Conservation (phyloP, 2,888 invertebrate genomes). For the Schrankia costaestrigalis region DNA sequence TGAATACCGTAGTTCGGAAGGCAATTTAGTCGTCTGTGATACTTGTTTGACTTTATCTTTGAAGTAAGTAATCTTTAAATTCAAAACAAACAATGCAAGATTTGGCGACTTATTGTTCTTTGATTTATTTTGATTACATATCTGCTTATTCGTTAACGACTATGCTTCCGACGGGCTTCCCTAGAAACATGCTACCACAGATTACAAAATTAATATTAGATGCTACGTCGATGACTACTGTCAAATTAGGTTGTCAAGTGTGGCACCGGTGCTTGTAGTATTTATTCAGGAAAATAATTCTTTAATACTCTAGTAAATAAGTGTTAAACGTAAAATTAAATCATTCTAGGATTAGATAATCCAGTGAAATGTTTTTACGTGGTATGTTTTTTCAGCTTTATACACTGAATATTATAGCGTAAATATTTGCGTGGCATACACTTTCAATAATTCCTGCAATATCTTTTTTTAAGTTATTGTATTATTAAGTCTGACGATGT, state of each 20-base stretch:
- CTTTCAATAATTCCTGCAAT: too few relatives aligned
- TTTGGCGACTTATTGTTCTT: too few relatives aligned
- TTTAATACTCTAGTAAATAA: background rate
- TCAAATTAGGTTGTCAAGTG: slow-evolving; percentile 44
- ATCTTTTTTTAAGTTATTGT: too few relatives aligned
- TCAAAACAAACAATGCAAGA: too few relatives aligned
- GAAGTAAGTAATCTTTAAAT: too few relatives aligned
- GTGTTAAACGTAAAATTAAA: slow-evolving; percentile 20
- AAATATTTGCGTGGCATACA: slow-evolving; percentile 19
- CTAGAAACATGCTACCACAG: background rate
- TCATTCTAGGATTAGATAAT: slow-evolving; percentile 23
- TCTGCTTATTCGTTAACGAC: too few relatives aligned
- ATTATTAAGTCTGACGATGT: too few relatives aligned
- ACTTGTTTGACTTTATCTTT: too few relatives aligned
- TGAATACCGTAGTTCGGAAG: too few relatives aligned
- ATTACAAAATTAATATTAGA: background rate
- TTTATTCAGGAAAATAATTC: too few relatives aligned
- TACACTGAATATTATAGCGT: slow-evolving; percentile 4
- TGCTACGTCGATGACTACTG: slow-evolving; percentile 65
- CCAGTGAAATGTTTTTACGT: slow-evolving; percentile 44
- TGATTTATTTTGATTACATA: too few relatives aligned
- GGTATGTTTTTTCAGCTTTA: slow-evolving; percentile 42
- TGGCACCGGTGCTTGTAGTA: slow-evolving; percentile 27
- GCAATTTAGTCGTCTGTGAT: too few relatives aligned
- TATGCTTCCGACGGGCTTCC: slow-evolving; percentile 19